Conservation (phyloP, 1,140 invertebrate species). For the Diorhabda sublineata region DNA sequence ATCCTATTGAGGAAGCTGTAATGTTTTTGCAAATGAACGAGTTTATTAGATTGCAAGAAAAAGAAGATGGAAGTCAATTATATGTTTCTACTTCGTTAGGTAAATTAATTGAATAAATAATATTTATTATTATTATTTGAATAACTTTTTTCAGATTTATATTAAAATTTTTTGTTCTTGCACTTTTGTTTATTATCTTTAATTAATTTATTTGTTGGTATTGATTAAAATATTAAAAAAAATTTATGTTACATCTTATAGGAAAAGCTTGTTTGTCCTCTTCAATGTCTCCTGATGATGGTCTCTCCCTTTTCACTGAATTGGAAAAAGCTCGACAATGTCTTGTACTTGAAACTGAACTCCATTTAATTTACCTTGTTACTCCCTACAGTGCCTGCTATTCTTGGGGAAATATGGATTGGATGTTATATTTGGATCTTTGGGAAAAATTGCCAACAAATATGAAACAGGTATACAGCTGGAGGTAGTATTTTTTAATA, state of each 20-base stretch:
- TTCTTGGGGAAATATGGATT: slow-evolving; percentile 78
- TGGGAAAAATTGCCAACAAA: slow-evolving; percentile 79
- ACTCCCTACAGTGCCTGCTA: slow-evolving; percentile 80
- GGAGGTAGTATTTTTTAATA: too few relatives aligned
- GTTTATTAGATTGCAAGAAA: slow-evolving; percentile 52
- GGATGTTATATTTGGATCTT: slow-evolving; percentile 79
- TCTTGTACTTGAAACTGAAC: slow-evolving; percentile 89
- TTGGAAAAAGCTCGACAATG: slow-evolving; percentile 84
- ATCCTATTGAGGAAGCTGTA: slow-evolving; percentile 44
- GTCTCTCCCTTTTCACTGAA: slow-evolving; percentile 81
- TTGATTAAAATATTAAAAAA: not conserved
- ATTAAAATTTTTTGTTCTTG: not conserved
- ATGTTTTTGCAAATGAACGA: slow-evolving; percentile 56
- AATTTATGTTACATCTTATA: not conserved
- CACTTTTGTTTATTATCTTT: too few relatives aligned
- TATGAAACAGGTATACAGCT: slow-evolving; percentile 66
- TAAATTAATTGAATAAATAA: not conserved
- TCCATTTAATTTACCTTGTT: slow-evolving; percentile 92
- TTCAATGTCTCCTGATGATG: slow-evolving; percentile 88
- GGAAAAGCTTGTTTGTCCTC: slow-evolving; percentile 83
- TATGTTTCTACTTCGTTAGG: slow-evolving; percentile 84
- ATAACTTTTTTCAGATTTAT: slow-evolving; percentile 1
- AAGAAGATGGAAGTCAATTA: slow-evolving; percentile 47
- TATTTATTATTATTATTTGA: not conserved
- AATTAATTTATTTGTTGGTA: not conserved